Evolutionary conservation across 2,113 vertebrate species (phyloP).

Genomic region (Saccopteryx bilineata): DNA sequence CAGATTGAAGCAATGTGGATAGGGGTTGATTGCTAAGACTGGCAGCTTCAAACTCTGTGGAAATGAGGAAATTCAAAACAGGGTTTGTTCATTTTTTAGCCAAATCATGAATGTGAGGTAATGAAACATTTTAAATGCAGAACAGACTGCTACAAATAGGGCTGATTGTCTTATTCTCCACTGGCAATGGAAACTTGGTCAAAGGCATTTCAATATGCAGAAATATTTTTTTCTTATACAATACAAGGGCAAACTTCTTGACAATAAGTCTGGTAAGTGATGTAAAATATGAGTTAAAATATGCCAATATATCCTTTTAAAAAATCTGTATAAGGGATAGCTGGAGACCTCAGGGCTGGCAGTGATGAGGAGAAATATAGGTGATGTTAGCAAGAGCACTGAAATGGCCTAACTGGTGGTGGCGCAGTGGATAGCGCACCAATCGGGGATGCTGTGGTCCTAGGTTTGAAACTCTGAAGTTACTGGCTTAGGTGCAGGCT

Average conservation of each 20-base stretch:
- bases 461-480: too few species aligned
- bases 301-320: neutral
- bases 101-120: slow-evolving; percentile 31
- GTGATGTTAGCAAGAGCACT: neutral
- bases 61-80: slow-evolving; percentile 63
- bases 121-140: slow-evolving; percentile 57
- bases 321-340: neutral
- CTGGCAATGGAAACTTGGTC: neutral
- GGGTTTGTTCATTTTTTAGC: slow-evolving; percentile 45
- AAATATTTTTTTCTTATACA: neutral
- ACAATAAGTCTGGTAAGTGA: neutral
- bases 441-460: too few species aligned
- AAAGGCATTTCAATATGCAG: slow-evolving; percentile 46
- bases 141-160: neutral
- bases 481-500: too few species aligned
- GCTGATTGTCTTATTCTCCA: slow-evolving; percentile 14
- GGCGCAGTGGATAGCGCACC: too few species aligned
- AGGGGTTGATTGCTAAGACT: slow-evolving; percentile 53
- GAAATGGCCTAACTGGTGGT: neutral
- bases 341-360: neutral
- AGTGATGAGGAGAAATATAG: neutral
- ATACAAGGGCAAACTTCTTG: neutral
- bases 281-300: slow-evolving; percentile 49
- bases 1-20: slow-evolving; percentile 43
- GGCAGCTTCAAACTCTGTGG: slow-evolving; percentile 38